phyloP scores from a whole-genome alignment of 2,888 invertebrate genomes.

The Megamerina dolium region DNA sequence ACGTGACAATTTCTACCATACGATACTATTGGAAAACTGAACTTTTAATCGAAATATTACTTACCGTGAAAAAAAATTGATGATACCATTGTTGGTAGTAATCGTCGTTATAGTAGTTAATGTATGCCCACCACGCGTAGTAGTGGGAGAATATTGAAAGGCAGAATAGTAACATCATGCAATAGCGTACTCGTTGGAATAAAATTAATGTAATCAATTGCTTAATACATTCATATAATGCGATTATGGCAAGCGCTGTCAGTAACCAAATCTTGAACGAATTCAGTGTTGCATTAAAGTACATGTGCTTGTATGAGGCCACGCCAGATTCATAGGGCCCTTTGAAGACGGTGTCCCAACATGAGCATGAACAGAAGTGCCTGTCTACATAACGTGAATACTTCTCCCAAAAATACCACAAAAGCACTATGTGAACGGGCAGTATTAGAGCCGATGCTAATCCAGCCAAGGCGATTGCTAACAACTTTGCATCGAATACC shows the following conservation, averaged over 20 bases:
- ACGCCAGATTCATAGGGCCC: constrained; percentile 66
- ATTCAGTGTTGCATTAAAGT: constrained; percentile 63
- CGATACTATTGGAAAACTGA: no score
- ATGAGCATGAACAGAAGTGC: constrained; percentile 62
- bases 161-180: constrained; percentile 59
- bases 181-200: constrained; percentile 52
- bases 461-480: constrained; percentile 47
- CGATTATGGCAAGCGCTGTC: constrained; percentile 55
- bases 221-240: constrained; percentile 58
- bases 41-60: no score
- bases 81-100: constrained; percentile 66
- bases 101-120: constrained; percentile 67
- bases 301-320: constrained; percentile 64
- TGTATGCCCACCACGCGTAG: constrained; percentile 65
- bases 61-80: constrained; percentile 58
- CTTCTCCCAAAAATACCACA: constrained; percentile 63
- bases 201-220: constrained; percentile 53
- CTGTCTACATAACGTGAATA: constrained; percentile 61
- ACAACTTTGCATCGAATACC: constrained; percentile 47
- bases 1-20: no score
- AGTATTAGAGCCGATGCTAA: constrained; percentile 54
- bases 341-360: constrained; percentile 74
- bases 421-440: constrained; percentile 57
- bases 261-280: constrained; percentile 62
- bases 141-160: constrained; percentile 62